phyloP scores from a whole-genome alignment of 2,113 vertebrate genomes.

The Sebastes fasciatus region DNA sequence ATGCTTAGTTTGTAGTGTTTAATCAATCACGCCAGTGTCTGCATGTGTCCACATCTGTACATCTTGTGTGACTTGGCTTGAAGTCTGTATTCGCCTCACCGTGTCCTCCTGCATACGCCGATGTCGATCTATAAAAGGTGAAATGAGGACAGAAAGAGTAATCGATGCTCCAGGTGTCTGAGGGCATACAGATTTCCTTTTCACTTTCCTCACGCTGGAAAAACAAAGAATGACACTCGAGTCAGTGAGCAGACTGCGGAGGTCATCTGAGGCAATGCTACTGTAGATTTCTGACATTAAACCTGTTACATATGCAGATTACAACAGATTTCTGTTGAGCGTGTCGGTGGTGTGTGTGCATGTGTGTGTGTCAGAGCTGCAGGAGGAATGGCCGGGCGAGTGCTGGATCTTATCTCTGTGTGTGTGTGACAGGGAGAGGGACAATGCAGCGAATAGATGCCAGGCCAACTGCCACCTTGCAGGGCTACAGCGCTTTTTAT shows the following conservation, averaged over 20 bases:
- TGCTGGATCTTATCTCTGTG: constrained; percentile 76
- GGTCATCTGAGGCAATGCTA: constrained; percentile 53
- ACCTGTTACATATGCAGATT: constrained; percentile 46
- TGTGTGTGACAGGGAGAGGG: constrained; percentile 78
- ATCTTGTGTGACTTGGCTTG: constrained; percentile 17
- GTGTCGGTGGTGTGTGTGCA: constrained; percentile 12
- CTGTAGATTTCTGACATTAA: constrained; percentile 47
- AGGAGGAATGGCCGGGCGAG: constrained; percentile 55
- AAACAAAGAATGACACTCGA: constrained; percentile 46
- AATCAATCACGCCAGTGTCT: not conserved
- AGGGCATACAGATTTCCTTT: constrained; percentile 57
- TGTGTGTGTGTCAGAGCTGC: constrained; percentile 49
- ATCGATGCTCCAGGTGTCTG: constrained; percentile 60
- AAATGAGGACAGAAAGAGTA: constrained; percentile 62
- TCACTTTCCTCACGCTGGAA: constrained; percentile 32
- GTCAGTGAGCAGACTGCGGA: constrained; percentile 49
- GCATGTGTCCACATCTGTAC: constrained; percentile 15
- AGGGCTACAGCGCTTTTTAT: constrained; percentile 77
- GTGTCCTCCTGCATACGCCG: constrained; percentile 15
- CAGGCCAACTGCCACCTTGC: constrained; percentile 80
- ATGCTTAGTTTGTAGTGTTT: not conserved
- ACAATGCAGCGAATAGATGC: constrained; percentile 80
- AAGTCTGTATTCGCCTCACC: constrained; percentile 31
- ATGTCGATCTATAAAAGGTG: constrained; percentile 59
- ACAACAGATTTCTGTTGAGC: constrained; percentile 29